phyloP scores from a whole-genome alignment of 2,888 invertebrate genomes.

The Cyaniris semiargus region DNA sequence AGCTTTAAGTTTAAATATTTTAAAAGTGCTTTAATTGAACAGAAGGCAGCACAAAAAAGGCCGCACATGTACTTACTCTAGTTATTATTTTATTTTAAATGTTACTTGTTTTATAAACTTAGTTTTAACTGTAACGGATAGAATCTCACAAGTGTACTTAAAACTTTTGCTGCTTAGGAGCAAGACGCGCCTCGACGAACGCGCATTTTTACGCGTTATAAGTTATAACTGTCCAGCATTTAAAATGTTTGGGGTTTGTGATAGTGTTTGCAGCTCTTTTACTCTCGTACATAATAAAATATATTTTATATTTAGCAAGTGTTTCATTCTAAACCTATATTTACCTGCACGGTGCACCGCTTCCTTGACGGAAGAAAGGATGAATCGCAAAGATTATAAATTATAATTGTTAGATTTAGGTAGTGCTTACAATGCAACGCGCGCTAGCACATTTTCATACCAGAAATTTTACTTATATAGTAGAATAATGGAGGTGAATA shows the following conservation, averaged over 20 bases:
- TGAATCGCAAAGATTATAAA: neutral
- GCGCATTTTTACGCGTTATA: neutral
- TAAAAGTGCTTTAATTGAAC: slow-evolving; percentile 9
- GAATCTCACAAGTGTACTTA: slow-evolving; percentile 68
- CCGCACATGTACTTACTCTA: neutral
- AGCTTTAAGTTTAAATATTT: slow-evolving; percentile 3
- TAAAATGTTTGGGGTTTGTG: slow-evolving; percentile 34
- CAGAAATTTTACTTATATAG: too few species aligned
- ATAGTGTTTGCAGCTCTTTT: slow-evolving; percentile 29
- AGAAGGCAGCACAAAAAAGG: neutral
- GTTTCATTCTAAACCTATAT: neutral
- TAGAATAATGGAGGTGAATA: too few species aligned
- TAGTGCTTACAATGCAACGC: too few species aligned
- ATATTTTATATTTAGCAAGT: slow-evolving; percentile 31
- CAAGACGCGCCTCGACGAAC: neutral
- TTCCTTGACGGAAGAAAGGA: too few species aligned
- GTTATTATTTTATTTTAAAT: slow-evolving; percentile 4
- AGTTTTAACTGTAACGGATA: slow-evolving; percentile 35
- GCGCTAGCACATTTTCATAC: too few species aligned
- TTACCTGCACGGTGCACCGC: neutral
- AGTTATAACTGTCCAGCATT: slow-evolving; percentile 32
- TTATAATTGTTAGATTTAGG: too few species aligned
- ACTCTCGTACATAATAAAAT: slow-evolving; percentile 35
- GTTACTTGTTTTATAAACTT: slow-evolving; percentile 24
- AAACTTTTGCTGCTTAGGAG: slow-evolving; percentile 33